Evolutionary conservation across 2,797 vertebrate species (phyloP), one percentile per base, ranked within the genome.

Genomic region (Sebastes iracundus): DNA sequence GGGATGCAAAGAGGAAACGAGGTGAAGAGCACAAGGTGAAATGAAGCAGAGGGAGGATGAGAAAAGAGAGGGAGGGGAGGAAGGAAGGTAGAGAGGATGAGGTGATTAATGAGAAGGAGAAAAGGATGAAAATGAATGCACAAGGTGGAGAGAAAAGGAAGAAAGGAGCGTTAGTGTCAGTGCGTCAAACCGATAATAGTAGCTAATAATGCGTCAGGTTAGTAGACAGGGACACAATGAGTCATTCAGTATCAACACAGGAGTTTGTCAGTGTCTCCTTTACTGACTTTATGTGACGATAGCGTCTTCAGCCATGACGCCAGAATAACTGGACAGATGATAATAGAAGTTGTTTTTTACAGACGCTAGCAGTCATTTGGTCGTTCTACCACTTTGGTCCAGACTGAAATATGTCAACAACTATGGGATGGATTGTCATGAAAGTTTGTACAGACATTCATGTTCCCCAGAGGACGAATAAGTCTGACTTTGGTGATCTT

Each of bases 151-250:
- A 60, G 38, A 61, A 14, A 28, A 76, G 27, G 59, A 84, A 3
- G 62, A 75, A 79, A 52, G 9, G n/a, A 79, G 63, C 30, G 2
- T 89, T 77, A 87, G 80, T 79, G 73, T 75, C 74, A 52, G 64
- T 35, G 59, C 8, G 6, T 72, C 35, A 23, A 13, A 38, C 11
- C 2, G 20, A 72, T 49, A 49, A 63, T 5, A 59, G 3, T 2
- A 74, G 20, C 20, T 52, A 12, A 72, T 42, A 60, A 46, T 7
- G 38, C 22, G 2, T 68, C 38, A 38, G 55, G 25, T 4, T 11
- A 2, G 8, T 12, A 58, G 62, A 69, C 60, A 60, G 10, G 0
- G 46, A 49, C 46, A 49, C 18, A 49, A 20, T 49, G 46, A 49
- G 46, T 9, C 18, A 0, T 49, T 49, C 46, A 49, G 46, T 20